Evolutionary conservation across 2,797 vertebrate genomes (phyloP).

Genomic region (Molossus molossus): DNA sequence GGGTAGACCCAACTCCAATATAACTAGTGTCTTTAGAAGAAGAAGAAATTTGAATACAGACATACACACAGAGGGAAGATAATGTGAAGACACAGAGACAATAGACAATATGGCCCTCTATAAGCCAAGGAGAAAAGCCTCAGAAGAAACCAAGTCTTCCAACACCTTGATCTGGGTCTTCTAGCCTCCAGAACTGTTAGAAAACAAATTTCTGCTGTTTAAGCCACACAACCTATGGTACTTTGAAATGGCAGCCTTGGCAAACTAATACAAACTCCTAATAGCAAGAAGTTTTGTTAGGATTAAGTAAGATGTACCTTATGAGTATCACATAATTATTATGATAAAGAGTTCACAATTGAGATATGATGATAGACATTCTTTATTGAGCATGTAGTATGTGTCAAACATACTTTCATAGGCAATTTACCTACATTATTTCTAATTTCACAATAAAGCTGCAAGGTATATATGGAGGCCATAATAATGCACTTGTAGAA

Average conservation of each 20-base stretch:
- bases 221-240: background rate
- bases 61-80: background rate
- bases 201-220: constrained; percentile 49
- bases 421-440: background rate
- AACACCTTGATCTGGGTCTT: background rate
- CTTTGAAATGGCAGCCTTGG: background rate
- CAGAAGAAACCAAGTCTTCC: background rate
- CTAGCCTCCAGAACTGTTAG: background rate
- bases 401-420: background rate
- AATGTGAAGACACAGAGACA: background rate
- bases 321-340: constrained; percentile 15
- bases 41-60: constrained; percentile 15
- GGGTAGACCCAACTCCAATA: background rate
- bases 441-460: constrained; percentile 49
- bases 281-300: constrained; percentile 4
- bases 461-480: background rate
- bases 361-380: background rate
- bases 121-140: background rate
- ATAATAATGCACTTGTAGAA: background rate
- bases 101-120: background rate
- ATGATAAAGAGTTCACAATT: background rate
- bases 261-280: background rate
- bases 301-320: background rate
- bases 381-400: constrained; percentile 4
- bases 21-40: background rate